Percentiles rank a stretch among this genome's conserved stretches.
phyloP scores from a whole-genome alignment of 2,888 invertebrate species.

The Watsonalla cultraria region DNA sequence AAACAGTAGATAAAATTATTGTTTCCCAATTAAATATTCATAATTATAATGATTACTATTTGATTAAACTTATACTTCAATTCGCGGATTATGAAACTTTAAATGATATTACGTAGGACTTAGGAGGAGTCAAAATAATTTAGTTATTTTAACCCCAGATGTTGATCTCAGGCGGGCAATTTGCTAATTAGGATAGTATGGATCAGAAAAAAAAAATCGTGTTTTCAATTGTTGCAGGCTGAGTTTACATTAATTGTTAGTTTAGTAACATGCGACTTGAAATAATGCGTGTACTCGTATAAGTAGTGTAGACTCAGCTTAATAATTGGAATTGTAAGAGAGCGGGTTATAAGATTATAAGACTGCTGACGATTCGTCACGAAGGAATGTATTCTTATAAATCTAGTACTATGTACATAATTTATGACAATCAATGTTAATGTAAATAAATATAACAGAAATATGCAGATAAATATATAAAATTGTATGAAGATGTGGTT shows the following conservation, averaged over 20 bases:
- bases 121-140: constrained; percentile 11
- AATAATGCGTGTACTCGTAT: neutral
- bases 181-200: constrained; percentile 16
- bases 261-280: neutral
- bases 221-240: constrained; percentile 7
- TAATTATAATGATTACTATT: neutral
- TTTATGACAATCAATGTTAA: constrained; percentile 29
- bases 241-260: constrained; percentile 1
- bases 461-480: too few relatives aligned
- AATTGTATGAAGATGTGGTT: too few relatives aligned
- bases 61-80: neutral
- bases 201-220: constrained; percentile 4
- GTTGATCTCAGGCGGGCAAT: constrained; percentile 64
- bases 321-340: constrained; percentile 14
- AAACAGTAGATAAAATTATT: constrained; percentile 49
- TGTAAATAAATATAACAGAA: constrained; percentile 35
- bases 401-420: constrained; percentile 1
- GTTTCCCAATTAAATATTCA: constrained; percentile 19
- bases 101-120: neutral
- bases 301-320: constrained; percentile 6
- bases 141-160: constrained; percentile 41
- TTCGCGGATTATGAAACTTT: neutral
- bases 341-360: constrained; percentile 25
- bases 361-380: constrained; percentile 32
- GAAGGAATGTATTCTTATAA: constrained; percentile 30